Conservation (phyloP, 2,888 invertebrate species). For the Piscicola geometra region DNA sequence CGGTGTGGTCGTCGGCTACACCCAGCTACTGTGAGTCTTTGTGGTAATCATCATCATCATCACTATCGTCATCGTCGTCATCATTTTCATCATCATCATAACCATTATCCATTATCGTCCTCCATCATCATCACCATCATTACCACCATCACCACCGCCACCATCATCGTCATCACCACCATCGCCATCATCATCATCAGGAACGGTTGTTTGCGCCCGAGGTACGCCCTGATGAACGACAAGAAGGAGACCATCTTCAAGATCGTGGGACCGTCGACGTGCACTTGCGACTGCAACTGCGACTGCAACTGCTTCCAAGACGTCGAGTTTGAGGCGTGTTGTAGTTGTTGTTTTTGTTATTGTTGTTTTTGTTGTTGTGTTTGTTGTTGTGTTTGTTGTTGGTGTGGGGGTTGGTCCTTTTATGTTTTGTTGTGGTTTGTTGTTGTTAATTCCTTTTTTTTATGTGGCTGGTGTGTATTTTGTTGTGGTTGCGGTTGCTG, state of each 20-base stretch:
- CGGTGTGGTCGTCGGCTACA: conserved; percentile 50
- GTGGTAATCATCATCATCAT: background rate
- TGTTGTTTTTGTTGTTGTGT: background rate
- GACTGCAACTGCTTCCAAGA: conserved; percentile 51
- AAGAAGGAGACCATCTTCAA: conserved; percentile 33
- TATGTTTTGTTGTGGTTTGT: background rate
- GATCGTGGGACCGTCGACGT: conserved; percentile 49
- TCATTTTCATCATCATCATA: conserved; percentile 5
- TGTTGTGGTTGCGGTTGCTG: too few species aligned
- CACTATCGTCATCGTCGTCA: background rate
- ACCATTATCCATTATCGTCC: background rate
- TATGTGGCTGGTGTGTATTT: too few species aligned
- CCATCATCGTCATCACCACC: background rate
- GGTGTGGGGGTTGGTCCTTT: background rate
- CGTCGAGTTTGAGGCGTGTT: conserved; percentile 49
- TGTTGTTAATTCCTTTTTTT: too few species aligned
- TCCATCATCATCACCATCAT: background rate
- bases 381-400: conserved; percentile 6
- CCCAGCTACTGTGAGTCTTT: conserved; percentile 49
- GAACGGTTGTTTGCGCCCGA: conserved; percentile 38
- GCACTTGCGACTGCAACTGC: conserved; percentile 51
- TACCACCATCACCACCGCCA: too few species aligned
- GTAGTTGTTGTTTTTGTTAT: background rate
- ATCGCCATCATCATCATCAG: conserved; percentile 30
- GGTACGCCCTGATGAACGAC: conserved; percentile 36